A percentile compares a stretch with the other conserved stretches of the same genome.
These are phyloP conservation scores for Bombus consobrinus DNA, from an alignment of 1,140 invertebrate species.

Conservation along the genomic window DNA sequence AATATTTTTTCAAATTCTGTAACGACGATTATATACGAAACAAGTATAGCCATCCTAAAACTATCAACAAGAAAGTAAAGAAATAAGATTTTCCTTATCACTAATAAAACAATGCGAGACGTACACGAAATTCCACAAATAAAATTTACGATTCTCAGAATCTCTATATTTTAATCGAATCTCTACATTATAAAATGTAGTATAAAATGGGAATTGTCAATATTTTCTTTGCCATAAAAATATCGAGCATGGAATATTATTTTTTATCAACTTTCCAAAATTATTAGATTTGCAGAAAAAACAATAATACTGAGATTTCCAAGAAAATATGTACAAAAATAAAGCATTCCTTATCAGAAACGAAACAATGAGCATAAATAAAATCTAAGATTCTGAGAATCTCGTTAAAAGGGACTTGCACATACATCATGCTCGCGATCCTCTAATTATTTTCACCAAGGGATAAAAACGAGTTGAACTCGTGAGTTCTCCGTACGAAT, in stretches of 20 bases:
- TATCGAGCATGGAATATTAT: not conserved
- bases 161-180: not conserved
- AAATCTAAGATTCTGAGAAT: not conserved
- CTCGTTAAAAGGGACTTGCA: not conserved
- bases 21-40: too few relatives aligned
- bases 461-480: not conserved
- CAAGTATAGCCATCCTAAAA: too few relatives aligned
- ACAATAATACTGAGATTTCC: too few relatives aligned
- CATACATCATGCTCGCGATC: not conserved
- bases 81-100: too few relatives aligned
- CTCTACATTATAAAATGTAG: not conserved
- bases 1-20: too few relatives aligned
- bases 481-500: constrained; percentile 14
- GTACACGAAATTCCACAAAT: too few relatives aligned
- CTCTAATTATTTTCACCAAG: constrained; percentile 3
- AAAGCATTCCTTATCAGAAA: too few relatives aligned
- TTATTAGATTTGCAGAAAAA: too few relatives aligned
- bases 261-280: not conserved
- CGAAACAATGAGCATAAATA: too few relatives aligned
- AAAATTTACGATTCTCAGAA: not conserved
- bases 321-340: too few relatives aligned
- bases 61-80: too few relatives aligned
- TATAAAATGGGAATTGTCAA: not conserved
- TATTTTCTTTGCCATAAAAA: not conserved
- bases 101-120: too few relatives aligned